These are phyloP conservation scores for Lepus townsendii DNA, from an alignment of 2,797 vertebrate genomes.

Conservation along the genomic window DNA sequence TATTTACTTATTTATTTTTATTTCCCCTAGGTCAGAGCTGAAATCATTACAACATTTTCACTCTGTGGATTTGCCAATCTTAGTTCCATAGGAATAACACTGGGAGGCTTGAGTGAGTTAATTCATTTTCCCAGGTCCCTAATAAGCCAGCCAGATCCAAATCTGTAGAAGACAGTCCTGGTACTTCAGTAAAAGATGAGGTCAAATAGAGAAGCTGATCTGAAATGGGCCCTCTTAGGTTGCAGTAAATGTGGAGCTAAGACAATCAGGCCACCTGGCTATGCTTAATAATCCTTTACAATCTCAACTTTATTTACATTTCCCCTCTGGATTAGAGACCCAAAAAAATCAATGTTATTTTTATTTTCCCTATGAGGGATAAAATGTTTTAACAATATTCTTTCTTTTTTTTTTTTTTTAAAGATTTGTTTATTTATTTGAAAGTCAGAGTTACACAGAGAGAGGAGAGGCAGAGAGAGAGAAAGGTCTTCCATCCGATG, in stretches of 20 bases:
- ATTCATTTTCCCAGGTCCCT: constrained; percentile 12
- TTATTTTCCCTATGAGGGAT: constrained; percentile 47
- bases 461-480: too few species aligned
- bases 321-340: not conserved
- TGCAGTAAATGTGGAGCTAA: not conserved
- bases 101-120: constrained; percentile 95
- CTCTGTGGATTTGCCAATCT: constrained; percentile 99
- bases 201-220: not conserved
- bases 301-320: not conserved
- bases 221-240: not conserved
- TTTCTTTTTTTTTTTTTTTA: not conserved
- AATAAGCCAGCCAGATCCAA: not conserved
- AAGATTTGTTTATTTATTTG: too few species aligned
- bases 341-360: not conserved
- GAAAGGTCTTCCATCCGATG: too few species aligned
- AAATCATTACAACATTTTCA: constrained; percentile 95
- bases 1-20: constrained; percentile 35
- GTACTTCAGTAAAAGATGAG: not conserved
- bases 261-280: not conserved
- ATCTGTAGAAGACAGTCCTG: not conserved
- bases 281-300: not conserved
- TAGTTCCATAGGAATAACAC: constrained; percentile 95
- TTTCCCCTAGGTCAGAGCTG: constrained; percentile 92
- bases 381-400: not conserved
- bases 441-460: too few species aligned